These are phyloP conservation scores for Eidolon dupreanum DNA, from an alignment of 2,797 vertebrate genomes.

Conservation along the genomic window DNA sequence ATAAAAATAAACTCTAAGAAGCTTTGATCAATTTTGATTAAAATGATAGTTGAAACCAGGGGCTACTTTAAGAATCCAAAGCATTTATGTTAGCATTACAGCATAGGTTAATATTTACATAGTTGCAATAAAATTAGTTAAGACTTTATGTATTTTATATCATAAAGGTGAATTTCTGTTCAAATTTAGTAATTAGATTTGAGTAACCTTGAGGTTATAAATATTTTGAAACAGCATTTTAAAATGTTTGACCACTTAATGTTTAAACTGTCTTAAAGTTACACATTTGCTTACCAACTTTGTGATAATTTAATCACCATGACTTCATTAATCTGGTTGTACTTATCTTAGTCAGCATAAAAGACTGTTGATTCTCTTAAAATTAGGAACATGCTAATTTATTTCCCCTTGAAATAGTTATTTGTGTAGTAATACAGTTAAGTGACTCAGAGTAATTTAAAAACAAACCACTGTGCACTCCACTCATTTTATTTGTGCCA, in stretches of 20 bases:
- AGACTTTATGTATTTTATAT: neutral
- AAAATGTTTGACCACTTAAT: neutral
- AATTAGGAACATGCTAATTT: slow-evolving; percentile 7
- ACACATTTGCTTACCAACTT: slow-evolving; percentile 30
- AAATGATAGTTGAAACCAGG: neutral
- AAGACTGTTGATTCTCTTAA: neutral
- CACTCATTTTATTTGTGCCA: neutral
- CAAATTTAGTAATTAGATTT: neutral
- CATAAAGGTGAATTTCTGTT: neutral
- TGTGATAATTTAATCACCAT: neutral
- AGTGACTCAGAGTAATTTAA: neutral
- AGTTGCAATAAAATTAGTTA: slow-evolving; percentile 25
- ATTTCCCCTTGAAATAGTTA: neutral
- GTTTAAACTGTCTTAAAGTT: neutral
- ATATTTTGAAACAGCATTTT: neutral
- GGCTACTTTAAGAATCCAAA: slow-evolving; percentile 21
- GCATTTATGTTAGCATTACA: neutral
- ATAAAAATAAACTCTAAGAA: neutral
- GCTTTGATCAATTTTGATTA: neutral
- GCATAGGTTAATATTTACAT: neutral
- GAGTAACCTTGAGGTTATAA: neutral
- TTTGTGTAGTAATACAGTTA: neutral
- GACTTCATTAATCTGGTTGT: neutral
- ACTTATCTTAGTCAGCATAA: neutral
- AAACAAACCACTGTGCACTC: neutral